Evolutionary conservation across 2,888 invertebrate species (phyloP), one percentile per base, ranked within the genome.

Genomic region (Cotesia congregata): DNA sequence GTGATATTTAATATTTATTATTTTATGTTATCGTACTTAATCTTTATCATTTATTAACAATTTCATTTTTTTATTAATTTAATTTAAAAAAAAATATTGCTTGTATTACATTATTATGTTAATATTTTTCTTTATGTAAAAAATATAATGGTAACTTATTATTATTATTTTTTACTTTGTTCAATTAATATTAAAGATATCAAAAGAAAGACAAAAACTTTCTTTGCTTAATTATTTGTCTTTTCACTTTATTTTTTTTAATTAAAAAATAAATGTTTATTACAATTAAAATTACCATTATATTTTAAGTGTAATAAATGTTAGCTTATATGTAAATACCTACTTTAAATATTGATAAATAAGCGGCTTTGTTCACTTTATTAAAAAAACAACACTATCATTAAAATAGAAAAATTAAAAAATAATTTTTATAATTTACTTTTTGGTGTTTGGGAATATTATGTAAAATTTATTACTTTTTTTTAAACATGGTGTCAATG

Each of bases 131-230:
- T 69, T 62, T 75, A 67, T 82, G 78, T 79, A 82, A 79, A 81
- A 78, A 80, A 83, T 78, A 69, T 81, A 81, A 83, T 81, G 83
- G 81, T 80, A 76, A 80, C 83, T 76, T 75, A 39, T 59, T 59
- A 74, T 72, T 71, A 62, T 39, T 72, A 41, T 75, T 78, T n/a
- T 60, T 71, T 72, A 6, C 41, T 73, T 75, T 64, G 17, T 59
- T 60, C 15, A 38, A 30, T 30, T 30, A 30, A 30, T 30, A 30
- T 30, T 30, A 3, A 30, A 30, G 3, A 30, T 30, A 30, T 30
- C 4, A 3, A 30, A 30, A 30, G 30, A 30, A 30, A 30, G 30
- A 30, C 2, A 3, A 30, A 30, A 30, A 30, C 30, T 30, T 30
- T 30, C 30, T 30, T 30, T 30, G 30, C 30, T 74, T 67, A 41